Evolutionary conservation across 1,140 invertebrate species (phyloP), one percentile per base, ranked within the genome.

Genomic region (Fopius arisanus): DNA sequence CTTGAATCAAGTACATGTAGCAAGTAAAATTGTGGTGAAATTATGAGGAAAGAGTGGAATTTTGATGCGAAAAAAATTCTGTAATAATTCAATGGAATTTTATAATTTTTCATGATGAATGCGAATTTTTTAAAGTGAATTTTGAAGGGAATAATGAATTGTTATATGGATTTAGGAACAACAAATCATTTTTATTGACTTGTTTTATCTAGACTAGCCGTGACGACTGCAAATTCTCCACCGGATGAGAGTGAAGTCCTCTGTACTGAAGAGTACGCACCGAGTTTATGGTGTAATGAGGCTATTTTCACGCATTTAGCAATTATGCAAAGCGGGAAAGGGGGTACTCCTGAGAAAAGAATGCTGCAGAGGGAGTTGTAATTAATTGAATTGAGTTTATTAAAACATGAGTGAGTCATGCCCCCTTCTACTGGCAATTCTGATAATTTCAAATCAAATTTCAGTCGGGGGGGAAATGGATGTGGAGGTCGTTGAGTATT

Each of bases 241-340:
- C 43, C 43, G 43, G 43, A 51, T 51, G 43, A 51, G 43, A 51
- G 3, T 12, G 19, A 1, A 51, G n/a, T 19, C n/a, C n/a, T 14
- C 19, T 16, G 5, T 48, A 2, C 14, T 19, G 43, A 14, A 48
- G 43, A 48, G 43, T 48, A n/a, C 43, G 43, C 5, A 48, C 10
- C 43, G 43, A n/a, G 43, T 48, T 48, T n/a, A 48, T 14, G 14
- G 43, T 48, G 23, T 59, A 28, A 59, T 59, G 54, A 23, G 54
- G 23, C 54, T 26, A 23, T 59, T 59, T 59, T 59, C 54, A 59
- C 54, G 54, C 54, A 59, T 59, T 59, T 59, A 59, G 26, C 43
- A 48, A 48, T 48, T 59, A 26, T 28, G 19, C 23, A 26, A 23
- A 19, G 23, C 3, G 54, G 54, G 54, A 23, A 19, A 26, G 19